phyloP scores from a whole-genome alignment of 1,140 invertebrate species.

The Pseudomyrmex gracilis region DNA sequence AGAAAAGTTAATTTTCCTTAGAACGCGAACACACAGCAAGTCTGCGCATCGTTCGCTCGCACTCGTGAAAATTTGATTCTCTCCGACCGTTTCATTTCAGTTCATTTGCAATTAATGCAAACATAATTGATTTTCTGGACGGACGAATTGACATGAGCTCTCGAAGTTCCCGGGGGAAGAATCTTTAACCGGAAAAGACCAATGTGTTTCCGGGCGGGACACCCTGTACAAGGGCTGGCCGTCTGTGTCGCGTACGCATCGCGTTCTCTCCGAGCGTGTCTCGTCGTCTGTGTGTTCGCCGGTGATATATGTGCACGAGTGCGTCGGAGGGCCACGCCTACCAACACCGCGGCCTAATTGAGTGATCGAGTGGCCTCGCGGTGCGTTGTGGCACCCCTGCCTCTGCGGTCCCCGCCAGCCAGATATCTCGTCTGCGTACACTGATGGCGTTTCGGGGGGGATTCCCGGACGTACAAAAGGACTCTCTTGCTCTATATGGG shows the following conservation, averaged over 20 bases:
- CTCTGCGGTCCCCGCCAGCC: conserved; percentile 33
- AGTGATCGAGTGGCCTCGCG: conserved; percentile 83
- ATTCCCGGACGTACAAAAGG: conserved; percentile 6
- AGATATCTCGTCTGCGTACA: conserved; percentile 46
- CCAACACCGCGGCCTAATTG: conserved; percentile 83
- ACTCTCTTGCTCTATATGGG: background rate
- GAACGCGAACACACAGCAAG: background rate
- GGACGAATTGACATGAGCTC: background rate
- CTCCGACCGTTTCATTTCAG: background rate
- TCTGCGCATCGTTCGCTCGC: background rate
- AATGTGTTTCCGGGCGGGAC: background rate
- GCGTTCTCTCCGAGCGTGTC: conserved; percentile 42
- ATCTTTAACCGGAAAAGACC: background rate
- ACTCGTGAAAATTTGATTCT: background rate
- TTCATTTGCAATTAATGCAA: no score
- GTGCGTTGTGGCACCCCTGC: conserved; percentile 77
- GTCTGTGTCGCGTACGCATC: conserved; percentile 36
- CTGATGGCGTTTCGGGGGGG: conserved; percentile 5
- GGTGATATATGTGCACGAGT: conserved; percentile 81
- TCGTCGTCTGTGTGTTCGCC: conserved; percentile 69
- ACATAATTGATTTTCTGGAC: background rate
- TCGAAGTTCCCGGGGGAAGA: background rate
- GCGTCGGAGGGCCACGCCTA: conserved; percentile 82
- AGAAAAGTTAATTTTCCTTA: background rate
- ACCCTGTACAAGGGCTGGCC: conserved; percentile 39